Base-by-base conservation (phyloP, 2,113 vertebrate genomes). In the Actinemys pallida region DNA sequence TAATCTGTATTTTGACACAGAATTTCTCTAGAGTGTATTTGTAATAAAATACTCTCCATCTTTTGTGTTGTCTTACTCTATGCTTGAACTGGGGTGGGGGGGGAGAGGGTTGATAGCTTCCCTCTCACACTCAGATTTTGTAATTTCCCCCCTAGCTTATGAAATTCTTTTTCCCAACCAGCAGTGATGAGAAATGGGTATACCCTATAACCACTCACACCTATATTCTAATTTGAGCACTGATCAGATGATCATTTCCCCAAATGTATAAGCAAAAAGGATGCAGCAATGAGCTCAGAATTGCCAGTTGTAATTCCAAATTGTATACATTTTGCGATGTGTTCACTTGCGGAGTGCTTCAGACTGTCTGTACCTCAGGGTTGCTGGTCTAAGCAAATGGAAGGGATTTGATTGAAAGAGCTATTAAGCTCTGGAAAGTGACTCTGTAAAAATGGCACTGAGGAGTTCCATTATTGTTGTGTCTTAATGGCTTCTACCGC, bases 51-150 rank as follows among this genome's bases (percentile, higher is more conserved):
- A 7, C 14, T 75, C 75, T 56, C 56, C 49, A 47, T 42, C 3
- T 93, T 93, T 85, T 87, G 35, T 65, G 6, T 2, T 52, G 88
- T 89, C 84, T 27, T 94, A 35, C 31, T 88, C 31, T 91, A 59
- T 8, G 0, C 22, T 92, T 96, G 29, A 88, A 10, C 78, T n/a
- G 72, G 1, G 52, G 76, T 1, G 7, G 83, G 91, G 47, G 1
- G 7, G 83, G 91, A 47, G 86, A 84, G 2, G 6, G 8, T 27
- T 94, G 29, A 20, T 90, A 27, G 35, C 1, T 3, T 92, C 0
- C 88, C 94, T 96, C 82, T 93, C 84, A 49, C 53, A 88, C 9
- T 85, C 79, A 78, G 56, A 84, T 88, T 94, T 92, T 95, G 54
- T 22, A 53, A 87, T 90, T 31, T 25, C 91, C 8, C 90, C 84